Conservation (phyloP, 1,140 invertebrate species). For the Trichogramma pretiosum region DNA sequence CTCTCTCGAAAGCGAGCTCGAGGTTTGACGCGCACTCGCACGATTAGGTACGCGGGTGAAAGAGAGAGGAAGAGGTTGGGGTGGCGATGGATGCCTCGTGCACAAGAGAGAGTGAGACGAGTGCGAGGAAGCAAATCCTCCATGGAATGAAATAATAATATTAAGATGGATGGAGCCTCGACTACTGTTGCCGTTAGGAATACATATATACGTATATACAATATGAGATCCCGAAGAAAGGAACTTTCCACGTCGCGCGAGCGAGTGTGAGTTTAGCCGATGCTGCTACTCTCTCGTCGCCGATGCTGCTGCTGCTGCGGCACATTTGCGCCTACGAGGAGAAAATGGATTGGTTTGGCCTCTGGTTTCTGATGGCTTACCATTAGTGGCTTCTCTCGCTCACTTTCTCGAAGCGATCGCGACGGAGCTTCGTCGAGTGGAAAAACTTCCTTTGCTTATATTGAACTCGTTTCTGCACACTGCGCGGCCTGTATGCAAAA, state of each 20-base stretch:
- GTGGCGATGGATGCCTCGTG: too few relatives aligned
- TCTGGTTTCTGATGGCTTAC: slow-evolving; percentile 6
- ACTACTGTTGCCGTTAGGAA: too few relatives aligned
- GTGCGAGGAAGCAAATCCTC: slow-evolving; percentile 15
- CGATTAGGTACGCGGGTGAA: slow-evolving; percentile 36
- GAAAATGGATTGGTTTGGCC: slow-evolving; percentile 18
- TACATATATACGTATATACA: too few relatives aligned
- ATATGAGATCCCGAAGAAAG: too few relatives aligned
- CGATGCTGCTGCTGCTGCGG: slow-evolving; percentile 19
- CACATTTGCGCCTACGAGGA: slow-evolving; percentile 3
- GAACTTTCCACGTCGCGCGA: too few relatives aligned
- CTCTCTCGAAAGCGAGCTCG: slow-evolving; percentile 18
- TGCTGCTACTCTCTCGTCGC: too few relatives aligned
- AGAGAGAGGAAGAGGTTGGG: too few relatives aligned
- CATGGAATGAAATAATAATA: slow-evolving; percentile 40
- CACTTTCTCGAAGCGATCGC: not conserved
- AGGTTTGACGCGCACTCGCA: slow-evolving; percentile 28
- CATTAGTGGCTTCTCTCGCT: slow-evolving; percentile 10
- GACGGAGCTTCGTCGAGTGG: slow-evolving; percentile 3
- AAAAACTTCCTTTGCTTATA: slow-evolving; percentile 10
- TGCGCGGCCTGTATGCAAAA: not conserved
- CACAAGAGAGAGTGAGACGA: too few relatives aligned
- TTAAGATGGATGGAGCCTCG: slow-evolving; percentile 36
- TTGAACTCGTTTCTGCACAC: too few relatives aligned
- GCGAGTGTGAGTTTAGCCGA: too few relatives aligned